Conservation (phyloP, 2,113 vertebrate genomes). For the Poeciliopsis turrubarensis region DNA sequence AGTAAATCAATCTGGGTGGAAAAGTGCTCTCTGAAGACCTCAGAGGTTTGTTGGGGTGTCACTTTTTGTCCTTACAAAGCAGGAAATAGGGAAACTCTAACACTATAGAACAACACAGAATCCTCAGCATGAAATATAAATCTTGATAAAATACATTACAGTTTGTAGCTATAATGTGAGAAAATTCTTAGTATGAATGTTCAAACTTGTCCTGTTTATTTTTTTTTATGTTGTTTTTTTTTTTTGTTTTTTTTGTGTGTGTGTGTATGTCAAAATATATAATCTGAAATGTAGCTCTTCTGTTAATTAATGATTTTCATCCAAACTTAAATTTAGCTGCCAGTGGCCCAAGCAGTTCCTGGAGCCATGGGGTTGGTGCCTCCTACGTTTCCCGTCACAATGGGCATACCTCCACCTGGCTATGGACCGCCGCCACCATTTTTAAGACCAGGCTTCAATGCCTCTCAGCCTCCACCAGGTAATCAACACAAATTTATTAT, state of each 20-base stretch:
- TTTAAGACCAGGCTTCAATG: conserved; percentile 89
- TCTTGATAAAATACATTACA: no score
- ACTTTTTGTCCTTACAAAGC: no score
- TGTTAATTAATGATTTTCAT: background rate
- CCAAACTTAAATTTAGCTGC: conserved; percentile 80
- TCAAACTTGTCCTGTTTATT: no score
- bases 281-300: background rate
- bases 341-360: conserved; percentile 90
- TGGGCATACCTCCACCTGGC: conserved; percentile 96
- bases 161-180: no score
- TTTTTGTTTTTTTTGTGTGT: background rate
- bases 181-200: no score
- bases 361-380: conserved; percentile 91
- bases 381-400: conserved; percentile 90
- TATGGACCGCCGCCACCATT: conserved; percentile 94
- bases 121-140: no score
- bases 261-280: background rate
- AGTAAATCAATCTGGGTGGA: no score
- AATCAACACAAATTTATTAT: conserved; percentile 27
- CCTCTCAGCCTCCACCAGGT: conserved; percentile 97
- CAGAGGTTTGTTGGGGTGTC: no score
- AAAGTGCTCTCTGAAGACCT: no score
- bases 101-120: no score
- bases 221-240: no score
- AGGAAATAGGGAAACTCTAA: no score